Base-by-base conservation (phyloP, 2,113 vertebrate genomes). In the Oryzias melastigma region DNA sequence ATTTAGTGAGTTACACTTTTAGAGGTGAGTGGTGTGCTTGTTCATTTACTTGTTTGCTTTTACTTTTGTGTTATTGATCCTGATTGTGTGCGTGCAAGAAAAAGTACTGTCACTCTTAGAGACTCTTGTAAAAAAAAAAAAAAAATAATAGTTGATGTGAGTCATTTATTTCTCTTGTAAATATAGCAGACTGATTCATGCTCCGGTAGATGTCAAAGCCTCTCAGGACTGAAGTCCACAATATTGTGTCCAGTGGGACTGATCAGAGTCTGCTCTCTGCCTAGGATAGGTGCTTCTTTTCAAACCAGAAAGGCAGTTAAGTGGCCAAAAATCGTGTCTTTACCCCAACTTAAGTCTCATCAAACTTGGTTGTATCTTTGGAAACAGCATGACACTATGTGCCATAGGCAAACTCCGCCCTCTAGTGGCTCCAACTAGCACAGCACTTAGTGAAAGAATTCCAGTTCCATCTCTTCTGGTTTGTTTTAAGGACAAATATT, bases 1-100 rank as follows among this genome's bases (percentile, higher is more conserved):
- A 57, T 86, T 85, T 82, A 84, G 83, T 85, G 82, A 89, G 82
- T 91, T 65, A 44, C 83, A 80, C 76, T 90, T 88, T 87, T 84
- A 44, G 57, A 82, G 42, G 83, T 77, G 89, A 73, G 83, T 53
- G 49, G 88, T 83, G 87, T 89, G 82, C 72, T 87, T 5, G 77
- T 84, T 84, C 73, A 66, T 52, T 51, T 41, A 55, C 58, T 63
- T 27, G 53, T 54, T 65, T 51, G 55, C 18, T 65, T 78, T 80
- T 71, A 74, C 72, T 65, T 48, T 52, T 22, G 29, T 65, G 18
- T 75, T 77, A 22, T 83, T 73, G 58, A 74, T 62, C 71, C 20
- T 43, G 56, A 62, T 25, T 73, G 74, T 78, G 73, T 71, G 88
- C 85, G 73, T 71, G 88, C 85, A 80, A 73, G 56, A 63, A 83